Conservation (phyloP, 2,113 vertebrate species). For the human region GRCh38 chr6:10770001-10770500, state of each 20-base stretch:
- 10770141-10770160: slow-evolving; percentile 94
- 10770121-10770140: slow-evolving; percentile 89
- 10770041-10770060: background rate
- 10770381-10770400: background rate
- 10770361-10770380: background rate
- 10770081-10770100: background rate
- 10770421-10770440: background rate
- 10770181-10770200: slow-evolving; percentile 89
- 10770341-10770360: background rate
- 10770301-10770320: background rate
- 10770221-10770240: slow-evolving; percentile 87
- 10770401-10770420: background rate
- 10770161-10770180: slow-evolving; percentile 97
- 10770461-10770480: background rate
- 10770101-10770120: slow-evolving; percentile 86
- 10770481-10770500: background rate
- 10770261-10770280: background rate
- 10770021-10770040: background rate
- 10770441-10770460: background rate
- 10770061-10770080: background rate
- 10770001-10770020: background rate
- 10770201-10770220: slow-evolving; percentile 85
- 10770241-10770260: slow-evolving; percentile 66
- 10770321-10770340: background rate
- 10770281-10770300: background rate